phyloP scores from a whole-genome alignment of 2,888 invertebrate species.

The Metopia argyrocephala region DNA sequence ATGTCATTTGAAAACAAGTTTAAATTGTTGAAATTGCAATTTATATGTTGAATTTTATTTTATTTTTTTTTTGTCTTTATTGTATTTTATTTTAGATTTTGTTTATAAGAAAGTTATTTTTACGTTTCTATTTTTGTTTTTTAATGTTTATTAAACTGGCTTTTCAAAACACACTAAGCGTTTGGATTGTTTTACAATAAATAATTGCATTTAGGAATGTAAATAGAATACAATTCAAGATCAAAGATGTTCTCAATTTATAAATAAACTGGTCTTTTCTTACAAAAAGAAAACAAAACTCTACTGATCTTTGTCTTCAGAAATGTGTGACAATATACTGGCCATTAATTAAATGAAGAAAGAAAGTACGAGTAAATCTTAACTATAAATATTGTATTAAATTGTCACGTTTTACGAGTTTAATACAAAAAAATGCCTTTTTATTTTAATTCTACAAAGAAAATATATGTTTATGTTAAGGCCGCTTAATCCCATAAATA shows the following conservation, averaged over 20 bases:
- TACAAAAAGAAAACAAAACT: background rate
- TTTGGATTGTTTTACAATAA: background rate
- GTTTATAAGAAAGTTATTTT: background rate
- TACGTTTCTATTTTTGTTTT: background rate
- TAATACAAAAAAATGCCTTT: background rate
- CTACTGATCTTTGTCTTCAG: background rate
- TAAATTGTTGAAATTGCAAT: slow-evolving; percentile 36
- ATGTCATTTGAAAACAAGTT: slow-evolving; percentile 60
- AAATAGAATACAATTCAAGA: background rate
- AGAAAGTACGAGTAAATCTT: background rate
- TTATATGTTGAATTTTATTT: background rate
- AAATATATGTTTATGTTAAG: no score
- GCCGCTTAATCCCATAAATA: no score
- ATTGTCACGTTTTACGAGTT: background rate
- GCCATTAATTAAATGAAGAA: background rate
- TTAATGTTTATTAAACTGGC: background rate
- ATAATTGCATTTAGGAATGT: background rate
- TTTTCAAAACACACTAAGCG: background rate
- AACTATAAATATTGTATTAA: background rate
- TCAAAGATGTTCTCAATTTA: slow-evolving; percentile 54
- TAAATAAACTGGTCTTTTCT: slow-evolving; percentile 20
- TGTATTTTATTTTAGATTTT: no score
- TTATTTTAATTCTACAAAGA: background rate
- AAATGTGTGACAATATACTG: background rate
- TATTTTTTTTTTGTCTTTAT: no score